Percentiles rank a stretch among this genome's conserved stretches.
phyloP scores from a whole-genome alignment of 2,113 vertebrate genomes.

The Lonchura striata region DNA sequence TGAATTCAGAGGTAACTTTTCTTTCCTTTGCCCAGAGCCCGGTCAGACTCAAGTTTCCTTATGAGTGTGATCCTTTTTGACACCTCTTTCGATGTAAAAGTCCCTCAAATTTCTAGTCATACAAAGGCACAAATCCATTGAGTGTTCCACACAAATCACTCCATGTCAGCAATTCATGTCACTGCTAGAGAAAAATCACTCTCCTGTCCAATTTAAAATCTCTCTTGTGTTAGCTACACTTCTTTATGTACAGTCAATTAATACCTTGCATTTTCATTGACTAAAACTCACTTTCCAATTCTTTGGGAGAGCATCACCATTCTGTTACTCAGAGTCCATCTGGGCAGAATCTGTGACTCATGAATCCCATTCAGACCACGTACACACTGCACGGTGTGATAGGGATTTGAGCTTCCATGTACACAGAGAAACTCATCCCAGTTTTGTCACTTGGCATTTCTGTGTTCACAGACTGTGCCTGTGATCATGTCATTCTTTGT shows the following conservation, averaged over 20 bases:
- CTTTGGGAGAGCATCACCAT: background rate
- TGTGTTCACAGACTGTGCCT: background rate
- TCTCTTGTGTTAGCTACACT: background rate
- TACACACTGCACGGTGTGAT: rapidly evolving
- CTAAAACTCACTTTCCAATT: background rate
- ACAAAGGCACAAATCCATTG: background rate
- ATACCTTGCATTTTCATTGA: background rate
- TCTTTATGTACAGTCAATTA: background rate
- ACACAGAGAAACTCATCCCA: background rate
- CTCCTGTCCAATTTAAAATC: background rate
- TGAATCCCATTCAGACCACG: background rate
- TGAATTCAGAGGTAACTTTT: background rate
- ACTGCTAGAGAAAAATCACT: background rate
- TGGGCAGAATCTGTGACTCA: background rate
- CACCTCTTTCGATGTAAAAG: background rate
- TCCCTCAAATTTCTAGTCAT: background rate
- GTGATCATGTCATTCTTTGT: background rate
- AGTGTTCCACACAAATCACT: background rate
- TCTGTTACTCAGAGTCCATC: background rate
- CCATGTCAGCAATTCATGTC: background rate
- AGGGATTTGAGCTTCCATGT: background rate
- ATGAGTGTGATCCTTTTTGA: background rate
- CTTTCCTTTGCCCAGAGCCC: background rate
- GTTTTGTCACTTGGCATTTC: background rate
- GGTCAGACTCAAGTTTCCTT: background rate